Evolutionary conservation across 2,113 vertebrate genomes (phyloP), one percentile per base, ranked within the genome.

Genomic region (Phalacrocorax pelagicus): DNA sequence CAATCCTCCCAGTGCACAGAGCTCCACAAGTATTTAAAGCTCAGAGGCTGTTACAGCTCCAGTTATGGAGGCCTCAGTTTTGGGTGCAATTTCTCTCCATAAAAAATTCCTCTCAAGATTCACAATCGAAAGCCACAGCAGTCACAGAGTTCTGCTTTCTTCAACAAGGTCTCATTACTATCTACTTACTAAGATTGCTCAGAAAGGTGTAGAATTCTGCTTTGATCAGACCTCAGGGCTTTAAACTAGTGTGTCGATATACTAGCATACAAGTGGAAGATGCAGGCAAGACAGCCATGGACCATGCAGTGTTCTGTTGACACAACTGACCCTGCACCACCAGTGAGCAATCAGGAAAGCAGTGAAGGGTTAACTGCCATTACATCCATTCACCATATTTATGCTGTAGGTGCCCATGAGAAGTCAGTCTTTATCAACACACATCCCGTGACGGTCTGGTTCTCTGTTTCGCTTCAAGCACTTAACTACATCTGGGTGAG

Each of bases 391-490:
- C 29, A 62, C 9, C 49, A 47, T 59, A 75, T 40, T 87, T 62
- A 67, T 46, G 55, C 67, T 80, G 58, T 62, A 85, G 84, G 62
- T 65, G 17, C 70, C 58, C 46, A 44, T 11, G 51, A 92, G 42
- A 87, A 95, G 46, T 3, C 20, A 12, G 70, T 42, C 61, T 73
- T 85, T 66, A 75, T 47, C 9, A 3, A 69, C 19, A 49, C 27
- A 51, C n/a, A 59, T 67, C 79, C 88, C 74, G 32, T 29, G 88
- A 88, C 11, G 7, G 82, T 61, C 73, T 54, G 30, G 70, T 38
- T 90, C 55, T 96, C 92, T 23, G 40, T 87, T 95, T 94, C 62
- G 38, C 42, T 94, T 82, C 81, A 87, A 82, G 88, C 66, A 62
- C 73, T 85, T 72, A 88, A 71, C 19, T 70, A 55, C 78, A 91